Evolutionary conservation across 2,888 invertebrate species (phyloP).

Genomic region (Protodeltote pygarga): DNA sequence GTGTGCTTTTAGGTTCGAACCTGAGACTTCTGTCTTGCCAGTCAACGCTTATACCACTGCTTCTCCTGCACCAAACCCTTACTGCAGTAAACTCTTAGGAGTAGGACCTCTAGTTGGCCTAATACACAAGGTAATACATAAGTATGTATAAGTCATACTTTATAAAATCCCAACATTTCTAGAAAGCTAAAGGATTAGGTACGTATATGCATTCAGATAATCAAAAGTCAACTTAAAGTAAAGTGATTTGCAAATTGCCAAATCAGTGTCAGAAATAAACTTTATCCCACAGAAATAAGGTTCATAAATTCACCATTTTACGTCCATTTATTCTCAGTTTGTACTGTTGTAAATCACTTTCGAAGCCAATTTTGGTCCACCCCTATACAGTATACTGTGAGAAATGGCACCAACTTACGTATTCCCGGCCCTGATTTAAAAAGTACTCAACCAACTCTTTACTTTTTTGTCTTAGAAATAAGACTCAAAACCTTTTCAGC

Average conservation of each 20-base stretch:
- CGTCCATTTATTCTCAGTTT: constrained; percentile 1
- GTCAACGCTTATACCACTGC: too few species aligned
- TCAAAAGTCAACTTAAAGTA: constrained; percentile 8
- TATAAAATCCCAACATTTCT: too few species aligned
- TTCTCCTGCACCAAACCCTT: too few species aligned
- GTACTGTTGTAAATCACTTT: constrained; percentile 28
- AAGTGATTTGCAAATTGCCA: not conserved
- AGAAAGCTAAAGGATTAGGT: too few species aligned
- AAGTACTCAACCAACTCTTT: constrained; percentile 7
- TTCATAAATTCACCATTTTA: not conserved
- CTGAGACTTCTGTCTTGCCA: too few species aligned
- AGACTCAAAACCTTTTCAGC: not conserved
- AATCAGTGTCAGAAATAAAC: constrained; percentile 6
- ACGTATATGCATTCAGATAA: constrained; percentile 16
- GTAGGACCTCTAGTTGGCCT: too few species aligned
- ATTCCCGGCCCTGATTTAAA: constrained; percentile 7
- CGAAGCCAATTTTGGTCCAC: constrained; percentile 27
- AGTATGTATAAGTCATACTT: too few species aligned
- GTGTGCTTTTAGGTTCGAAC: not conserved
- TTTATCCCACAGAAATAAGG: constrained; percentile 1
- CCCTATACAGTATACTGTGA: constrained; percentile 19
- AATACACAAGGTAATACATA: too few species aligned
- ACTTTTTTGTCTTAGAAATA: constrained; percentile 1
- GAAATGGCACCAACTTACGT: constrained; percentile 7
- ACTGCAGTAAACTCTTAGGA: too few species aligned